These are phyloP conservation scores for Lasioglossum figueresi DNA, from an alignment of 2,888 invertebrate genomes.

Conservation along the genomic window DNA sequence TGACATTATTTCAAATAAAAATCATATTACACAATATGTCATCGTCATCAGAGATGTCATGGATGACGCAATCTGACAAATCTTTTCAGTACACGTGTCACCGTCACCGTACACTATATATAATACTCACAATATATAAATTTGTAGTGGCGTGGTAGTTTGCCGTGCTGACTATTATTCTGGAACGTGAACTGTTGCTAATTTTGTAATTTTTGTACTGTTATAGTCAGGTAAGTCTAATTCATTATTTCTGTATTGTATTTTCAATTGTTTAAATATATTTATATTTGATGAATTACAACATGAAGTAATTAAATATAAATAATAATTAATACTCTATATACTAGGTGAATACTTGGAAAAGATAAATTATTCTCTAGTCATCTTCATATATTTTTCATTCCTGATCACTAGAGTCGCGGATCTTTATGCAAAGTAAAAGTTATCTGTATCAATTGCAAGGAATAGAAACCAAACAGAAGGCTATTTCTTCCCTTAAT, in stretches of 20 bases:
- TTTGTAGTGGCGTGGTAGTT: too few relatives aligned
- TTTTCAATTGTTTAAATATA: neutral
- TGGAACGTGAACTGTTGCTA: neutral
- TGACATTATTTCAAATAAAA: neutral
- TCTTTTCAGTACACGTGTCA: neutral
- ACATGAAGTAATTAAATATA: neutral
- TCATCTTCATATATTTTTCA: too few relatives aligned
- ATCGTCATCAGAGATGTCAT: neutral
- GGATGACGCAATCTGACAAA: neutral
- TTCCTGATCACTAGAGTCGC: neutral
- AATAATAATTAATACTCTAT: conserved; percentile 2
- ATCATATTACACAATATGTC: neutral
- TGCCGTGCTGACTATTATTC: too few relatives aligned
- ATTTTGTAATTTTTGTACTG: neutral
- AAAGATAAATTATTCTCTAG: neutral
- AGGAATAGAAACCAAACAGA: too few relatives aligned
- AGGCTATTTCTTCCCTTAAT: too few relatives aligned
- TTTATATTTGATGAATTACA: neutral
- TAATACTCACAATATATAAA: too few relatives aligned
- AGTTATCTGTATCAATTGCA: too few relatives aligned
- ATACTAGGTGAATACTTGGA: too few relatives aligned
- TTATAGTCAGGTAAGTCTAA: neutral
- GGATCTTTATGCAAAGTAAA: too few relatives aligned
- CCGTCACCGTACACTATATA: neutral
- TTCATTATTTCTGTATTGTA: neutral